Evolutionary conservation across 2,113 vertebrate species (phyloP).

Genomic region (Forbesichthys papilliferus): DNA sequence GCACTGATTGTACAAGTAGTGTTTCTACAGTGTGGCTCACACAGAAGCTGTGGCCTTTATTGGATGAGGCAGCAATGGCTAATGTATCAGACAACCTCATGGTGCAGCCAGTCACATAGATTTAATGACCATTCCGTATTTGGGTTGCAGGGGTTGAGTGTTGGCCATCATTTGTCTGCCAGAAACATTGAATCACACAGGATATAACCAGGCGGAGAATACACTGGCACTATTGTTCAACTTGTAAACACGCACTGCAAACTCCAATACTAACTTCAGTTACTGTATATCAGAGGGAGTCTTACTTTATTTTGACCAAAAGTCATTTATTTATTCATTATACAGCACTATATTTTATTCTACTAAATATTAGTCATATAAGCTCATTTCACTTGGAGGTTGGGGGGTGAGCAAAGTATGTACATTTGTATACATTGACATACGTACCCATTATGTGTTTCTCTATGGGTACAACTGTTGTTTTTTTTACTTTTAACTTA

Average conservation of each 20-base stretch:
- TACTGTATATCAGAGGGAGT: too few species aligned
- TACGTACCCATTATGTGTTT: too few species aligned
- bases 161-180: constrained; percentile 50
- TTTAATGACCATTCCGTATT: constrained; percentile 66
- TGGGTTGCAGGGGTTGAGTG: constrained; percentile 60
- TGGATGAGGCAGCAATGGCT: constrained; percentile 47
- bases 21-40: constrained; percentile 30
- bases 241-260: constrained; percentile 25
- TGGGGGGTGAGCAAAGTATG: too few species aligned
- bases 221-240: constrained; percentile 68
- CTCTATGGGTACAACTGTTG: too few species aligned
- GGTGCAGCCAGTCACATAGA: constrained; percentile 59
- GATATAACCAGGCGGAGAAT: constrained; percentile 54
- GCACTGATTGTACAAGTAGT: constrained; percentile 19
- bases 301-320: too few species aligned
- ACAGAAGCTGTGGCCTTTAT: constrained; percentile 35
- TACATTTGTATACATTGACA: too few species aligned
- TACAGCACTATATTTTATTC: too few species aligned
- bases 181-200: constrained; percentile 58
- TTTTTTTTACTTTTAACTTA: too few species aligned
- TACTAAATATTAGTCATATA: too few species aligned
- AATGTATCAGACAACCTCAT: constrained; percentile 54
- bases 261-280: not conserved
- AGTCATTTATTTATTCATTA: too few species aligned
- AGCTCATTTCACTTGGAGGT: too few species aligned